Conservation (phyloP, 1,140 invertebrate species). For the Thalassaphorura encarpata region DNA sequence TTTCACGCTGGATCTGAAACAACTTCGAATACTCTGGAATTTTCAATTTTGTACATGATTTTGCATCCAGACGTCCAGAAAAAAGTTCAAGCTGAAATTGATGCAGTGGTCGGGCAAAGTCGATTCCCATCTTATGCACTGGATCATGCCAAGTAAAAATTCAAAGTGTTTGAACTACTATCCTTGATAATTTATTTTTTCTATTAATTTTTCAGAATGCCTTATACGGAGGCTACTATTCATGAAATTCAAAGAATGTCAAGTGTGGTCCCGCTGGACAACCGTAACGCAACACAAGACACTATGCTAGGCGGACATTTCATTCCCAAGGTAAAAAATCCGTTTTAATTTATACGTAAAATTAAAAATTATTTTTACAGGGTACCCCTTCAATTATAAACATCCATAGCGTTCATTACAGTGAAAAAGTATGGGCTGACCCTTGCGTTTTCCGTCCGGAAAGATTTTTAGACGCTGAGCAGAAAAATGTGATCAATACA, state of each 20-base stretch:
- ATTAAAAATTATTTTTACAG: slow-evolving; percentile 39
- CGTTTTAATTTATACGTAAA: neutral
- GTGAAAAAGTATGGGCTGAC: slow-evolving; percentile 55
- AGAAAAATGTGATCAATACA: too few relatives aligned
- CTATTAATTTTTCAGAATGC: slow-evolving; percentile 49
- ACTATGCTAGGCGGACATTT: neutral
- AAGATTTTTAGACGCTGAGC: too few relatives aligned
- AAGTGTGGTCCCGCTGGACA: neutral
- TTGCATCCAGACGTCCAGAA: slow-evolving; percentile 64
- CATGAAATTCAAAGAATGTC: slow-evolving; percentile 46
- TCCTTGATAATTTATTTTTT: neutral
- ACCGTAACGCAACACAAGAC: neutral
- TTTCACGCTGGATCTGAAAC: slow-evolving; percentile 73
- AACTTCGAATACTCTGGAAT: slow-evolving; percentile 61
- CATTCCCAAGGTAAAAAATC: neutral
- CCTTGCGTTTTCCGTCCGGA: slow-evolving; percentile 64
- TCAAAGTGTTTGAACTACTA: neutral
- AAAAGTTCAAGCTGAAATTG: slow-evolving; percentile 68
- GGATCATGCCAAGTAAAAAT: slow-evolving; percentile 2
- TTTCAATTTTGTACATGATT: slow-evolving; percentile 64
- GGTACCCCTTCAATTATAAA: slow-evolving; percentile 73
- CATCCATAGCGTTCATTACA: slow-evolving; percentile 60
- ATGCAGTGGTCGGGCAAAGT: slow-evolving; percentile 56
- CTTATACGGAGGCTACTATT: slow-evolving; percentile 64
- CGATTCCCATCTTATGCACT: slow-evolving; percentile 51